Evolutionary conservation across 92 coral and sea anemone genomes (phyloP).

Genomic region (Paragorgia papillata): DNA sequence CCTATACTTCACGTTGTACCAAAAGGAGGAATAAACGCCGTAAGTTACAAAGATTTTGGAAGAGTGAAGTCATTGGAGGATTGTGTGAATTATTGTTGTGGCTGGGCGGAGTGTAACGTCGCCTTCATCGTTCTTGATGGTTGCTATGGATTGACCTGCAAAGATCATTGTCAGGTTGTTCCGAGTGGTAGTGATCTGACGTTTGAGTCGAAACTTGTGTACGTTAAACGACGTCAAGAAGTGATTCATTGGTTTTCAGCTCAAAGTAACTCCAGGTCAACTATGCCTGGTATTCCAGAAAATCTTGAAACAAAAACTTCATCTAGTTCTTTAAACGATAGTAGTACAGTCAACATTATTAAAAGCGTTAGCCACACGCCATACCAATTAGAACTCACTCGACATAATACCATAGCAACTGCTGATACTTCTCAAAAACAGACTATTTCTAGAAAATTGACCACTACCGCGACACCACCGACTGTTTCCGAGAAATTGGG

Average conservation of each 20-base stretch:
- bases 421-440: neutral
- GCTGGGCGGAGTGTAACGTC: conserved; percentile 84
- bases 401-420: neutral
- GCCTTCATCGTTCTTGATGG: conserved; percentile 86
- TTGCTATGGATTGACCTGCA: conserved; percentile 81
- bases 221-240: conserved; percentile 64
- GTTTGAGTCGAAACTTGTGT: conserved; percentile 70
- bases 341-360: neutral
- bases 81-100: conserved; percentile 86
- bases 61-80: conserved; percentile 76
- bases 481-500: too few relatives aligned
- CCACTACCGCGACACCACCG: too few relatives aligned
- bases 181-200: conserved; percentile 69
- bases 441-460: too few relatives aligned
- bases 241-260: conserved; percentile 20
- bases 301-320: neutral
- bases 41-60: conserved; percentile 81
- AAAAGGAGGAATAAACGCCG: conserved; percentile 78
- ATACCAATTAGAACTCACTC: neutral
- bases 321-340: conserved; percentile 1
- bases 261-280: conserved; percentile 2
- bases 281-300: neutral
- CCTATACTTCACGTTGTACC: conserved; percentile 35
- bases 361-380: neutral
- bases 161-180: conserved; percentile 71